These are phyloP conservation scores for Argyrosomus regius DNA, from an alignment of 2,797 vertebrate genomes.

Conservation along the genomic window DNA sequence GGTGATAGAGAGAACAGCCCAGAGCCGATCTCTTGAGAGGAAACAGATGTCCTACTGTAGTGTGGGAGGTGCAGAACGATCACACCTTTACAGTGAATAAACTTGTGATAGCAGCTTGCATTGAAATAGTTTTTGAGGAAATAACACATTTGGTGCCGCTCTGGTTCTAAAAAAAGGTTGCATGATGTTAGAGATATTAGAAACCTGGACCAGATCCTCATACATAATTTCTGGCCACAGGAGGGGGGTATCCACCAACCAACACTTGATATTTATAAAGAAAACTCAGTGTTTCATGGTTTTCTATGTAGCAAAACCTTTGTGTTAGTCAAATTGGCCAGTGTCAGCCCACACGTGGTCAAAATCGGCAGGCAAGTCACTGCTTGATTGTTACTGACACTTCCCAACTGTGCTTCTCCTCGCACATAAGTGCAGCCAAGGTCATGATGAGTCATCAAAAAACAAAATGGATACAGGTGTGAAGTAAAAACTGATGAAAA, in stretches of 20 bases:
- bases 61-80: slow-evolving; percentile 10
- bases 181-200: slow-evolving; percentile 3
- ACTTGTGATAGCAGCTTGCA: not conserved
- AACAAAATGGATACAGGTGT: slow-evolving; percentile 51
- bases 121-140: slow-evolving; percentile 3
- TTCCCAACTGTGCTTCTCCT: slow-evolving; percentile 45
- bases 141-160: not conserved
- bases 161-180: not conserved
- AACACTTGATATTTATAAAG: not conserved
- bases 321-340: slow-evolving; percentile 21
- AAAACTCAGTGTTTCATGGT: not conserved
- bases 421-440: slow-evolving; percentile 54
- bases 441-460: slow-evolving; percentile 70
- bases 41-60: not conserved
- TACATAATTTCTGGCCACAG: slow-evolving; percentile 2
- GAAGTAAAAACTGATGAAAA: slow-evolving; percentile 37
- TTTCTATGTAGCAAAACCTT: not conserved
- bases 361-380: slow-evolving; percentile 43
- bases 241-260: not conserved
- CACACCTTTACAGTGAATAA: slow-evolving; percentile 16
- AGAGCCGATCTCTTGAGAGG: slow-evolving; percentile 3
- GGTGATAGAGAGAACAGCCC: not conserved
- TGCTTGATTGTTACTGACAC: slow-evolving; percentile 60
- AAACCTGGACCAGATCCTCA: not conserved
- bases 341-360: slow-evolving; percentile 37